Conservation (phyloP, 2,888 invertebrate species). For the Philopedon plagiatum region DNA sequence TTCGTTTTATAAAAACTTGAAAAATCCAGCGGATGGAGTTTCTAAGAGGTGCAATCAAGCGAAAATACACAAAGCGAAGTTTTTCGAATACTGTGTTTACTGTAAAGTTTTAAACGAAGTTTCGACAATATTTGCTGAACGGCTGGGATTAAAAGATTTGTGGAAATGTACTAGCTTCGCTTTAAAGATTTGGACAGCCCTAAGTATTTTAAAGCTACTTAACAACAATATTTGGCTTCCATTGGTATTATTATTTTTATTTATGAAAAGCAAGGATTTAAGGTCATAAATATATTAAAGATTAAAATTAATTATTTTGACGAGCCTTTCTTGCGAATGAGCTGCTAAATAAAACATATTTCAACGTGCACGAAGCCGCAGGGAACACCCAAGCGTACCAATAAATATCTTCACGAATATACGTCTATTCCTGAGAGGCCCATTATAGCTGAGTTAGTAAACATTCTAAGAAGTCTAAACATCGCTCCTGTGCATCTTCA, state of each 20-base stretch:
- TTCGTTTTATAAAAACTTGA: neutral
- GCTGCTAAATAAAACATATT: too few relatives aligned
- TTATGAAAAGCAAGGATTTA: too few relatives aligned
- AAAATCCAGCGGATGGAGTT: neutral
- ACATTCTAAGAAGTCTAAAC: constrained; percentile 57
- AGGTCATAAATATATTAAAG: too few relatives aligned
- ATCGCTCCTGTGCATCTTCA: constrained; percentile 51
- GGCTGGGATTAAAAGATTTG: neutral
- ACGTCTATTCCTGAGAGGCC: neutral
- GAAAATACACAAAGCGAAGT: neutral
- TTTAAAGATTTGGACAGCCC: too few relatives aligned
- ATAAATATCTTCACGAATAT: neutral
- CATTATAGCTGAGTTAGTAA: constrained; percentile 46
- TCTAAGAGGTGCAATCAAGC: neutral
- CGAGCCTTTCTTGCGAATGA: too few relatives aligned
- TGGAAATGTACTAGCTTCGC: too few relatives aligned
- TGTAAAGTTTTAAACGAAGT: neutral
- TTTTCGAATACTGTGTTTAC: neutral
- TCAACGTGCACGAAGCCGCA: neutral
- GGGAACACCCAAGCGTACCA: too few relatives aligned
- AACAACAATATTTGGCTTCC: too few relatives aligned
- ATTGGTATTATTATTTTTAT: too few relatives aligned
- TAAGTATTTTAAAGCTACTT: too few relatives aligned
- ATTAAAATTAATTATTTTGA: too few relatives aligned
- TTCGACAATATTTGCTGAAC: neutral